These are phyloP conservation scores for Morpho deidamia DNA, from an alignment of 2,888 invertebrate genomes.

Conservation along the genomic window DNA sequence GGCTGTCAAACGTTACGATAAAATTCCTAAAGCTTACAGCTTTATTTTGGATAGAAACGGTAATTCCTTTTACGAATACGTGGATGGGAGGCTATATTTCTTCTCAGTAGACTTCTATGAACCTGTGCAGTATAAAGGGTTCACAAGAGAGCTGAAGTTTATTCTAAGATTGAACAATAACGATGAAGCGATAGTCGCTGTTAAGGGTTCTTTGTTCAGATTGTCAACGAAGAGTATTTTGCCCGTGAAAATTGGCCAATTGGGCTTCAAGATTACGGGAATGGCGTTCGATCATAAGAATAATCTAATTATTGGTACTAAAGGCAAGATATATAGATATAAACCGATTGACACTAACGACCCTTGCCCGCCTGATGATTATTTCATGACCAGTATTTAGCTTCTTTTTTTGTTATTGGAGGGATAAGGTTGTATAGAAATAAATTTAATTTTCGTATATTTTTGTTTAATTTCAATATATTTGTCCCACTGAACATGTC, in stretches of 20 bases:
- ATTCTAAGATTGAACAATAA: slow-evolving; percentile 55
- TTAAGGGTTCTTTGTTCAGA: slow-evolving; percentile 58
- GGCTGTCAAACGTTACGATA: slow-evolving; percentile 60
- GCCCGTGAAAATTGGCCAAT: slow-evolving; percentile 57
- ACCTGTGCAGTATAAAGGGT: slow-evolving; percentile 66
- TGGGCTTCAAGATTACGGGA: slow-evolving; percentile 65
- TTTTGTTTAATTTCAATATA: no score
- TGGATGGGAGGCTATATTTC: slow-evolving; percentile 64
- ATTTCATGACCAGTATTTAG: slow-evolving; percentile 63
- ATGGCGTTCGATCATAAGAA: slow-evolving; percentile 58
- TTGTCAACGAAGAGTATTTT: slow-evolving; percentile 52
- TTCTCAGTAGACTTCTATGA: slow-evolving; percentile 57
- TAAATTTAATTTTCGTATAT: no score
- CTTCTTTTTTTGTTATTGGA: neutral
- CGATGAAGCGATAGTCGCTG: slow-evolving; percentile 62
- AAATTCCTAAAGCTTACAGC: slow-evolving; percentile 61
- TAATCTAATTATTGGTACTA: slow-evolving; percentile 63
- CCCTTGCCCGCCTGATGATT: slow-evolving; percentile 64
- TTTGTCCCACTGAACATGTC: no score
- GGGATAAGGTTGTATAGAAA: no score
- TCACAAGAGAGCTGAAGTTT: slow-evolving; percentile 62
- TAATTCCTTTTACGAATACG: slow-evolving; percentile 61
- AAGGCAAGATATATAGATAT: slow-evolving; percentile 67
- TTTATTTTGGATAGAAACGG: slow-evolving; percentile 59
- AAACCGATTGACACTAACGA: slow-evolving; percentile 56